Percentiles rank a stretch among this genome's conserved stretches.
These are phyloP conservation scores for Gymnarchus niloticus DNA, from an alignment of 2,113 vertebrate species.

Conservation along the genomic window DNA sequence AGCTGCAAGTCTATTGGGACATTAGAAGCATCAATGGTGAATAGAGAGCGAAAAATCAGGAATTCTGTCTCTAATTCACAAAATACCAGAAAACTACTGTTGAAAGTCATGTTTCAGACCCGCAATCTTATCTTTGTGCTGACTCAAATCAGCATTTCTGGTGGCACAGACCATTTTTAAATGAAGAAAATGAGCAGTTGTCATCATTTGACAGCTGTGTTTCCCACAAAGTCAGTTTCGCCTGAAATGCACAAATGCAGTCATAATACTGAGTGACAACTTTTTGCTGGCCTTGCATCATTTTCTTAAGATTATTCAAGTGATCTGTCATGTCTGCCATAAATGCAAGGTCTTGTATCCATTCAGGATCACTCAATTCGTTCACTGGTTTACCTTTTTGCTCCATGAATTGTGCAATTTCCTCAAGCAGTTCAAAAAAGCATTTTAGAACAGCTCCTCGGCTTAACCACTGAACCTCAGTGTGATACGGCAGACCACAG, in stretches of 20 bases:
- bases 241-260: conserved; percentile 18
- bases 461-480: conserved; percentile 30
- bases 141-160: not conserved
- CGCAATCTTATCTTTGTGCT: not conserved
- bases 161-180: conserved; percentile 11
- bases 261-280: conserved; percentile 16
- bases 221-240: conserved; percentile 16
- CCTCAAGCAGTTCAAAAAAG: conserved; percentile 66
- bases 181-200: conserved; percentile 11
- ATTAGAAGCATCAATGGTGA: not conserved
- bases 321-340: conserved; percentile 16
- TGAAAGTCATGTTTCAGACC: conserved; percentile 3
- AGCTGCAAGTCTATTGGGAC: not conserved
- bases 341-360: conserved; percentile 19
- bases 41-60: not conserved
- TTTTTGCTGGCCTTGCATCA: conserved; percentile 15
- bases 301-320: conserved; percentile 15
- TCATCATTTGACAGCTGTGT: conserved; percentile 12
- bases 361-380: not conserved
- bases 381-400: conserved; percentile 14
- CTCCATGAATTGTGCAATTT: conserved; percentile 59
- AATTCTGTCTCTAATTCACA: not conserved
- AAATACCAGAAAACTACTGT: not conserved
- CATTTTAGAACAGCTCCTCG: conserved; percentile 27
- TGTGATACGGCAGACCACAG: conserved; percentile 21